Percentiles rank a stretch among this genome's conserved stretches.
These are phyloP conservation scores for Catharus ustulatus DNA, from an alignment of 2,797 vertebrate species.

Conservation along the genomic window DNA sequence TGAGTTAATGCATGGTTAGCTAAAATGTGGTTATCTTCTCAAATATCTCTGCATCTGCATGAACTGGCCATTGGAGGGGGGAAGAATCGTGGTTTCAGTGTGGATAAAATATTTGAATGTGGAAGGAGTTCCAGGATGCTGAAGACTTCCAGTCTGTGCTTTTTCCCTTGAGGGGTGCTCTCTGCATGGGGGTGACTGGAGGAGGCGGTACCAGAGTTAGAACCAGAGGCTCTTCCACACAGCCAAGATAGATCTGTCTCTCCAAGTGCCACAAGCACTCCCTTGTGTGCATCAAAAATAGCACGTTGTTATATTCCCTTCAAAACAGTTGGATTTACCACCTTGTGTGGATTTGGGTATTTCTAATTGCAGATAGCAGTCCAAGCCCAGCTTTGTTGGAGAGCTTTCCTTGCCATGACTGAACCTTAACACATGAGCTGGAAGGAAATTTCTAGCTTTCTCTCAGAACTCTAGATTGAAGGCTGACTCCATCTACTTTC, in stretches of 20 bases:
- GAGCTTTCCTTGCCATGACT: neutral
- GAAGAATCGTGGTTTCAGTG: neutral
- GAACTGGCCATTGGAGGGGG: rapidly evolving
- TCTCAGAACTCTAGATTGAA: neutral
- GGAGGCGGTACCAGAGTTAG: neutral
- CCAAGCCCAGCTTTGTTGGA: neutral
- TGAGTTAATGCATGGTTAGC: neutral
- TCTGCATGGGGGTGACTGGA: rapidly evolving
- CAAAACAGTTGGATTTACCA: neutral
- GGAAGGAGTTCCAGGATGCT: neutral
- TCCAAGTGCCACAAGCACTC: neutral
- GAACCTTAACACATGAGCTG: neutral
- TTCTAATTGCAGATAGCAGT: neutral
- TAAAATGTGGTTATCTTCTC: neutral
- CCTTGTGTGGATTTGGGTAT: neutral
- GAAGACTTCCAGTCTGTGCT: neutral
- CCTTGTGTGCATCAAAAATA: neutral
- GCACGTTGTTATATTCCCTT: neutral
- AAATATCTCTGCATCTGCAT: neutral
- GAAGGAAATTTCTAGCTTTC: neutral
- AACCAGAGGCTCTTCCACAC: neutral
- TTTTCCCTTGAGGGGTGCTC: neutral
- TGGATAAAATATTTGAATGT: rapidly evolving
- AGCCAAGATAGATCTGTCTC: neutral
- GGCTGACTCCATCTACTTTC: neutral